Evolutionary conservation across 1,140 invertebrate species (phyloP).

Genomic region (Lamellibrachia luymesi): DNA sequence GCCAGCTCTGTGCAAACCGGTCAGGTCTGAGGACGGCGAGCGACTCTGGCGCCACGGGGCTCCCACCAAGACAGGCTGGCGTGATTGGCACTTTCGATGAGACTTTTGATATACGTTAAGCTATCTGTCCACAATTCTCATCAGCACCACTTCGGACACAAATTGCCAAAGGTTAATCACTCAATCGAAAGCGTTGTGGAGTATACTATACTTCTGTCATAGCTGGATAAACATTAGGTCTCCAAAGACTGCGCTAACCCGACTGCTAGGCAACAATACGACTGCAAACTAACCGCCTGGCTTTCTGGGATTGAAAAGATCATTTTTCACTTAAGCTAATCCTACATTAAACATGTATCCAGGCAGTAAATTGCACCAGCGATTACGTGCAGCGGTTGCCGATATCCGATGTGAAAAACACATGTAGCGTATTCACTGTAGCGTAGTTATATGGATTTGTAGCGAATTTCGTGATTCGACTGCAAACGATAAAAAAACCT

Average conservation of each 20-base stretch:
- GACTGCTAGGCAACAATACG: background rate
- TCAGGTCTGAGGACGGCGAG: background rate
- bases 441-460: background rate
- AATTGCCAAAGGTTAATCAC: background rate
- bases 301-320: background rate
- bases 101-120: background rate
- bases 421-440: background rate
- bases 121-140: background rate
- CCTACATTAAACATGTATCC: background rate
- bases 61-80: background rate
- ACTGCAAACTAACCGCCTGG: background rate
- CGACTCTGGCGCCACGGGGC: background rate
- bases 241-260: background rate
- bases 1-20: background rate
- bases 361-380: background rate
- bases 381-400: background rate
- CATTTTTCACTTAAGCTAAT: background rate
- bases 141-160: background rate
- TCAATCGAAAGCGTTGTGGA: background rate
- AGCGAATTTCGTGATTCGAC: background rate
- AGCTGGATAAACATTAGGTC: background rate
- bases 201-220: background rate
- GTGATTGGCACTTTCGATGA: background rate
- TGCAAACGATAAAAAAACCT: background rate
- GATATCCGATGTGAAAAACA: background rate